phyloP scores from a whole-genome alignment of 2,888 invertebrate species.

The Sclerodermus sp. region DNA sequence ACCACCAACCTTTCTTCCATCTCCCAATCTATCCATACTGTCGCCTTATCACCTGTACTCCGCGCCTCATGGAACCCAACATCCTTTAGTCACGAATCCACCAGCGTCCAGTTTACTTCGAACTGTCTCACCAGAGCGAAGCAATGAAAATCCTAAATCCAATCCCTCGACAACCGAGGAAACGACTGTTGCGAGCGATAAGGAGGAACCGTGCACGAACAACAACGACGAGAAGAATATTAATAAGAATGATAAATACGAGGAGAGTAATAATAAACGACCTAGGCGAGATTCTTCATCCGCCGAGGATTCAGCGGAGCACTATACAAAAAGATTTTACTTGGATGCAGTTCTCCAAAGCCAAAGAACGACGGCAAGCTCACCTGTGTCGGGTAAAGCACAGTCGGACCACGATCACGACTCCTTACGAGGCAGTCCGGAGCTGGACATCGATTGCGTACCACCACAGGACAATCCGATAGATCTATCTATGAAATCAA shows the following conservation, averaged over 20 bases:
- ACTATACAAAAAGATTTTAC: conserved; percentile 72
- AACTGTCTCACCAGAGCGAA: conserved; percentile 18
- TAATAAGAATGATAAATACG: conserved; percentile 31
- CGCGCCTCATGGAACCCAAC: conserved; percentile 42
- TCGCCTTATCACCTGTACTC: conserved; percentile 64
- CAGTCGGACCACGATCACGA: conserved; percentile 35
- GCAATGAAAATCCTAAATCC: conserved; percentile 4
- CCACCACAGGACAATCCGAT: conserved; percentile 75
- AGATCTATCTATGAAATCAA: conserved; percentile 75
- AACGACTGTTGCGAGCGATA: conserved; percentile 10
- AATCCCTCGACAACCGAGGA: background rate
- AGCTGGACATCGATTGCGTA: conserved; percentile 27
- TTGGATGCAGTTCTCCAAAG: conserved; percentile 76
- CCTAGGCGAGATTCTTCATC: conserved; percentile 17
- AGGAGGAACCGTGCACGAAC: conserved; percentile 19
- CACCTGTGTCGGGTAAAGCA: conserved; percentile 22
- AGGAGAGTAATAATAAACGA: conserved; percentile 20
- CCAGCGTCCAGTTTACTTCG: conserved; percentile 31
- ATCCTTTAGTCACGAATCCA: conserved; percentile 52
- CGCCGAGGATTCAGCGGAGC: conserved; percentile 59
- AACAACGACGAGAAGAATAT: conserved; percentile 22
- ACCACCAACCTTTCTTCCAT: conserved; percentile 62
- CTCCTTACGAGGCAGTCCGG: conserved; percentile 28
- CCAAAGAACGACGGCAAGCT: conserved; percentile 60
- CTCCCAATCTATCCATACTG: conserved; percentile 62